Conservation (phyloP, 2,113 vertebrate species). For the Centropus unirufus region DNA sequence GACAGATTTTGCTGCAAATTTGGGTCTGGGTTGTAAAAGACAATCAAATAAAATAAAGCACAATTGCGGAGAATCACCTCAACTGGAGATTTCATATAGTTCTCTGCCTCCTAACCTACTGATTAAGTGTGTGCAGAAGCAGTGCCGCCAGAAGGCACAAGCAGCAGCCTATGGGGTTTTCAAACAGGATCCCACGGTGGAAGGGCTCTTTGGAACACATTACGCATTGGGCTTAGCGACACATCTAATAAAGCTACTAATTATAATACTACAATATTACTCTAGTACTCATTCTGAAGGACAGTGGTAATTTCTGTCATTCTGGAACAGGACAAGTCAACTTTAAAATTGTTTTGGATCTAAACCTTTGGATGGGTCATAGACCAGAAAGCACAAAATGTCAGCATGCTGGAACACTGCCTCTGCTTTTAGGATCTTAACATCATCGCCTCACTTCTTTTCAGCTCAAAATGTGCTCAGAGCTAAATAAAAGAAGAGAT, state of each 20-base stretch:
- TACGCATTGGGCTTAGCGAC: background rate
- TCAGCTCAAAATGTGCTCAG: background rate
- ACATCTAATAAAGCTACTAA: background rate
- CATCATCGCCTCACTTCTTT: background rate
- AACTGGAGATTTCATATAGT: background rate
- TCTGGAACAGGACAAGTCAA: background rate
- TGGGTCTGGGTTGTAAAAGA: background rate
- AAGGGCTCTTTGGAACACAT: slow-evolving; percentile 21
- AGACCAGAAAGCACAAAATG: background rate
- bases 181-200: background rate
- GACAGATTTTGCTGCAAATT: background rate
- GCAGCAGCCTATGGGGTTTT: background rate
- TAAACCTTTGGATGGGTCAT: background rate
- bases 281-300: background rate
- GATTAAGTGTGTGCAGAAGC: background rate
- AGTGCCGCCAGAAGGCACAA: slow-evolving; percentile 11
- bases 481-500: background rate
- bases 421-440: background rate
- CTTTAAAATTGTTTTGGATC: slow-evolving; percentile 2
- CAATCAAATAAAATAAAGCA: background rate
- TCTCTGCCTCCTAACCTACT: background rate
- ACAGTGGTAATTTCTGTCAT: slow-evolving; percentile 27
- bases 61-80: background rate
- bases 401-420: background rate
- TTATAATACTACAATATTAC: background rate